Base-by-base conservation (phyloP, 1,140 invertebrate species). In the Cyrtorhinus lividipennis region DNA sequence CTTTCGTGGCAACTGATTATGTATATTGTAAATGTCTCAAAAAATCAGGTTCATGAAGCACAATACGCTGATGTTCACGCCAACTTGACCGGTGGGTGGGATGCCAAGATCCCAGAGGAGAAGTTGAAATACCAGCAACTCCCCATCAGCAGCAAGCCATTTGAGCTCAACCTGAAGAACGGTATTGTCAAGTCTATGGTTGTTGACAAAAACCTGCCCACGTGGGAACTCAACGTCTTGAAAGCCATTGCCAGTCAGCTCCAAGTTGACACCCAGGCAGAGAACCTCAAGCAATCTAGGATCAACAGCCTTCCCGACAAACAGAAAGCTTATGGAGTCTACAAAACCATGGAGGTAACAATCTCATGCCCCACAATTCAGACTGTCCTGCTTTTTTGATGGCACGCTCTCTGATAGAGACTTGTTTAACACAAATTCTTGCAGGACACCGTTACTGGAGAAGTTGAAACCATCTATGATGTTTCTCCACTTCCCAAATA, bases 391-490 rank as follows among this genome's bases (percentile, higher is more conserved):
- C n/a, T n/a, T n/a, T n/a, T n/a, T n/a, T n/a, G n/a, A n/a, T n/a
- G n/a, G n/a, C n/a, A n/a, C n/a, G n/a, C n/a, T n/a, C n/a, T n/a
- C n/a, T n/a, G n/a, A n/a, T n/a, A n/a, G n/a, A n/a, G n/a, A 38
- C 18, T 30, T 58, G 2, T 24, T 22, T 25, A 12, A 58, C 23
- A 58, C 25, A 58, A 58, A 58, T 23, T 38, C 30, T 38, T 38
- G 45, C 15, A 67, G 72, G 78, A 81, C 64, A 79, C 83, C 3
- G 78, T 87, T 23, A 78, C 77, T 66, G 85, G 85, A 53, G 78
- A 79, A 69, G 84, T 81, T 68, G 81, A 85, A 70, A 83, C 82
- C 10, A 63, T 79, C 0, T 87, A 87, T 71, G 78, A 83, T 23
- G 78, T 86, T 8, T 75, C 76, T 15, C 79, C 78, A 0, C 71